Percentiles rank a stretch among this genome's conserved stretches.
These are phyloP conservation scores for Gryllus longicercus DNA, from an alignment of 2,888 invertebrate genomes.

Conservation along the genomic window DNA sequence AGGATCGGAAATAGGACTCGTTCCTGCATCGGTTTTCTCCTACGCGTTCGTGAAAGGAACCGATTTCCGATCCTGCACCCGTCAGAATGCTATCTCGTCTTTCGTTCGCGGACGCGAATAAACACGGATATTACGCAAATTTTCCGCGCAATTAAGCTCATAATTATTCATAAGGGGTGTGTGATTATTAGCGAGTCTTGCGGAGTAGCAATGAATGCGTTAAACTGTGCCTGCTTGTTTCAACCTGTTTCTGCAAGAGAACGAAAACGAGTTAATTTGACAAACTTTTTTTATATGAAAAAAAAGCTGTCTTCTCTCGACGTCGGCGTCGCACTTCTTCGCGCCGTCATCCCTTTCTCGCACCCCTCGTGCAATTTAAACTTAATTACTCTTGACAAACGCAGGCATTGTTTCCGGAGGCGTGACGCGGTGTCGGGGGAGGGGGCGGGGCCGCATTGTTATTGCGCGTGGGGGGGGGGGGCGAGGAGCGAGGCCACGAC, in stretches of 20 bases:
- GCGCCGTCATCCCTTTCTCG: not conserved
- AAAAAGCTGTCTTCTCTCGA: not conserved
- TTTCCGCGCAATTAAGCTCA: too few relatives aligned
- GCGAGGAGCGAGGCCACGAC: not conserved
- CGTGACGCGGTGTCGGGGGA: not conserved
- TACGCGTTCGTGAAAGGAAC: too few relatives aligned
- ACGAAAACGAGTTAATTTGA: not conserved
- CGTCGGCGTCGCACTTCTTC: not conserved
- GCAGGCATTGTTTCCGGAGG: not conserved
- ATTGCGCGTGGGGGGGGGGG: not conserved
- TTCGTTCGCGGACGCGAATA: too few relatives aligned
- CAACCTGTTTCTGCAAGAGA: not conserved
- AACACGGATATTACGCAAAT: too few relatives aligned
- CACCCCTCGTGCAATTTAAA: not conserved
- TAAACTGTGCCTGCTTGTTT: not conserved
- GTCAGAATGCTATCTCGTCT: too few relatives aligned
- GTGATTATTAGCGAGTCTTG: too few relatives aligned
- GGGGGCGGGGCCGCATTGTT: not conserved
- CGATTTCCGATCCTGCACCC: too few relatives aligned
- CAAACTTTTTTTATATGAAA: not conserved
- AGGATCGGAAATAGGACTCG: too few relatives aligned
- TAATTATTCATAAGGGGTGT: too few relatives aligned
- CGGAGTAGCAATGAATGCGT: not conserved
- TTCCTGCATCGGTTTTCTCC: too few relatives aligned
- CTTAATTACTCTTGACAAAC: conserved; percentile 9